Percentiles rank a stretch among this genome's conserved stretches.
phyloP scores from a whole-genome alignment of 2,888 invertebrate genomes.

The Amphimallon solstitiale region DNA sequence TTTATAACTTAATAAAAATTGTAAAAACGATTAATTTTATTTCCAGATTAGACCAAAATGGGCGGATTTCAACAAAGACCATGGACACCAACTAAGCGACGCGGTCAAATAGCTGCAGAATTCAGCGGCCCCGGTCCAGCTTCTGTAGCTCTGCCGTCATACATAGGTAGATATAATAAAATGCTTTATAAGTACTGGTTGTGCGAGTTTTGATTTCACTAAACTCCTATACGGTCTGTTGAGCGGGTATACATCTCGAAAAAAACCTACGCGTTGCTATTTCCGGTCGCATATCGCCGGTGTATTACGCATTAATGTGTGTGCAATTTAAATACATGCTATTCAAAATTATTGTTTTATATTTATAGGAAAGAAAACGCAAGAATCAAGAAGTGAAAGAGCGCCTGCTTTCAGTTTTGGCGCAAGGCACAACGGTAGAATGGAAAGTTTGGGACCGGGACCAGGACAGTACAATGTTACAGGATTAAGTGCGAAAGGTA shows the following conservation, averaged over 20 bases:
- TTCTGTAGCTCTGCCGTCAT: conserved; percentile 81
- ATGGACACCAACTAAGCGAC: conserved; percentile 90
- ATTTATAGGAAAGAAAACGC: conserved; percentile 73
- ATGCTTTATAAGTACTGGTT: conserved; percentile 1
- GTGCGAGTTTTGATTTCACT: background rate
- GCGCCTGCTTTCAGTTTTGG: conserved; percentile 89
- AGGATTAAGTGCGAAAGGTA: conserved; percentile 85
- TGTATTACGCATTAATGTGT: background rate
- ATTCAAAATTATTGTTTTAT: conserved; percentile 20
- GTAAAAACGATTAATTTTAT: background rate
- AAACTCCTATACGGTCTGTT: conserved; percentile 4
- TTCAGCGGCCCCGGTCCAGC: conserved; percentile 88
- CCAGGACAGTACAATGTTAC: conserved; percentile 92
- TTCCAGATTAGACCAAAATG: conserved; percentile 59
- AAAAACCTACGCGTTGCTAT: conserved; percentile 3
- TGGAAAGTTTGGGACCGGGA: conserved; percentile 80
- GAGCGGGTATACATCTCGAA: conserved; percentile 5
- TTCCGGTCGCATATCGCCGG: conserved; percentile 11
- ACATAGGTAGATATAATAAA: conserved; percentile 73
- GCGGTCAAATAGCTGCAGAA: conserved; percentile 90
- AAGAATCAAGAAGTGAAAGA: conserved; percentile 79
- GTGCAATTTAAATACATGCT: background rate
- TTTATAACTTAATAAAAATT: no score
- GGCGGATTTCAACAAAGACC: conserved; percentile 84
- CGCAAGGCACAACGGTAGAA: conserved; percentile 68